These are phyloP conservation scores for Hydrotaea cyrtoneurina DNA, from an alignment of 2,888 invertebrate genomes.

Conservation along the genomic window DNA sequence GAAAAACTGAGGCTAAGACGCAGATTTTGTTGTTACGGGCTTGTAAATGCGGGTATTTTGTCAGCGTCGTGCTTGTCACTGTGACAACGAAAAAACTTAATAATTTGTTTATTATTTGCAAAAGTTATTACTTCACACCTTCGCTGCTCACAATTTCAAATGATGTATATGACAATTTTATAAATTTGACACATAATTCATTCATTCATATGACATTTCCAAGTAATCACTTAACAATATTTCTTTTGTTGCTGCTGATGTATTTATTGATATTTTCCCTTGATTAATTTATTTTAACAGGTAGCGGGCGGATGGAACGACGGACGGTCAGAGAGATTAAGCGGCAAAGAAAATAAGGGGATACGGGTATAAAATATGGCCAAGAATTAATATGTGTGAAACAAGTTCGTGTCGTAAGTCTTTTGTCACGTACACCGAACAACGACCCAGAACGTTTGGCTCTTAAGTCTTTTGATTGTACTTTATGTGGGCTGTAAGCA, in stretches of 20 bases:
- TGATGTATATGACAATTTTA: constrained; percentile 53
- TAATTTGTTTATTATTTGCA: constrained; percentile 45
- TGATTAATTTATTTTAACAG: constrained; percentile 10
- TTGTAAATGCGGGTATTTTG: constrained; percentile 28
- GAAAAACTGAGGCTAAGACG: background rate
- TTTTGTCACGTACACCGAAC: constrained; percentile 51
- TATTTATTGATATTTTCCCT: constrained; percentile 28
- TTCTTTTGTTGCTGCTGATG: constrained; percentile 17
- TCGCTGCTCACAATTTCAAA: constrained; percentile 19
- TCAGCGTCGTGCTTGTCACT: constrained; percentile 41
- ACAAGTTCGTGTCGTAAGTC: constrained; percentile 53
- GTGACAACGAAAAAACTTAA: background rate
- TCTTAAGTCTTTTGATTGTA: constrained; percentile 54
- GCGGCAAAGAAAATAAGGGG: background rate
- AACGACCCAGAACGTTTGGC: constrained; percentile 35
- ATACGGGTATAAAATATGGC: background rate
- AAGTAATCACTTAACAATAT: constrained; percentile 52
- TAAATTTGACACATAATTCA: constrained; percentile 58
- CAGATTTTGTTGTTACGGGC: background rate
- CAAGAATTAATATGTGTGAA: background rate
- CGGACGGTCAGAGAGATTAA: background rate
- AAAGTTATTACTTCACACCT: constrained; percentile 57
- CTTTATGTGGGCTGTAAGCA: constrained; percentile 2
- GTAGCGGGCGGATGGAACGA: background rate
- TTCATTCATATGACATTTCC: constrained; percentile 36